A percentile compares a stretch with the other conserved stretches of the same genome.
Conservation (phyloP, 2,888 invertebrate species). For the Cheilosia urbana region DNA sequence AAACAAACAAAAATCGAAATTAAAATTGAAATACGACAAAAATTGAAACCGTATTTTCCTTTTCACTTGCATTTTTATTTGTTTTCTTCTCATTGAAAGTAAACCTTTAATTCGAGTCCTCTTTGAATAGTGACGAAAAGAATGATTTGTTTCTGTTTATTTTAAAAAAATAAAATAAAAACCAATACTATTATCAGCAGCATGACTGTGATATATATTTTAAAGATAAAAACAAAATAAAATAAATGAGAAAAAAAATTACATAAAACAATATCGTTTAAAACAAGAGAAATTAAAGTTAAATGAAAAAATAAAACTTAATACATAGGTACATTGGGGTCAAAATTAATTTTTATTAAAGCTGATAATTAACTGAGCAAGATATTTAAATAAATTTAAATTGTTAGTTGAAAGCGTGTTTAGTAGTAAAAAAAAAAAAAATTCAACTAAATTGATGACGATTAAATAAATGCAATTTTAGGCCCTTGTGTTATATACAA, state of each 20-base stretch:
- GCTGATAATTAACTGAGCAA: constrained; percentile 49
- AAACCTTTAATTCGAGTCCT: constrained; percentile 36
- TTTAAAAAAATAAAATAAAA: constrained; percentile 55
- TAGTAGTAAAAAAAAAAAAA: constrained; percentile 28
- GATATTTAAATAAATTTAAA: constrained; percentile 48
- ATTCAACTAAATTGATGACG: constrained; percentile 43
- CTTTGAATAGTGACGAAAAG: constrained; percentile 28
- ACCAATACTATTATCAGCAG: constrained; percentile 78
- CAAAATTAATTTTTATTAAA: constrained; percentile 73
- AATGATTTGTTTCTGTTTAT: constrained; percentile 33
- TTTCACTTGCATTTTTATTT: constrained; percentile 39
- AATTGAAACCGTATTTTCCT: constrained; percentile 28
- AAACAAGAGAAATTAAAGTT: constrained; percentile 52
- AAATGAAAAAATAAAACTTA: constrained; percentile 43
- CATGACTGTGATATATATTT: constrained; percentile 79
- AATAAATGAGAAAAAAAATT: constrained; percentile 26
- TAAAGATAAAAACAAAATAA: constrained; percentile 63
- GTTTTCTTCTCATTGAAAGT: constrained; percentile 24
- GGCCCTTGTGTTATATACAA: constrained; percentile 74
- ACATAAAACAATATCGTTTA: constrained; percentile 58
- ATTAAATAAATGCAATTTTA: constrained; percentile 41
- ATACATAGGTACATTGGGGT: constrained; percentile 70
- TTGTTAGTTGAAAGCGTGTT: constrained; percentile 56
- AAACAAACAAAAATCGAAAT: constrained; percentile 31
- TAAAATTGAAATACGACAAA: constrained; percentile 36